Base-by-base conservation (phyloP, 2,113 vertebrate species). In the Arizona elegans region DNA sequence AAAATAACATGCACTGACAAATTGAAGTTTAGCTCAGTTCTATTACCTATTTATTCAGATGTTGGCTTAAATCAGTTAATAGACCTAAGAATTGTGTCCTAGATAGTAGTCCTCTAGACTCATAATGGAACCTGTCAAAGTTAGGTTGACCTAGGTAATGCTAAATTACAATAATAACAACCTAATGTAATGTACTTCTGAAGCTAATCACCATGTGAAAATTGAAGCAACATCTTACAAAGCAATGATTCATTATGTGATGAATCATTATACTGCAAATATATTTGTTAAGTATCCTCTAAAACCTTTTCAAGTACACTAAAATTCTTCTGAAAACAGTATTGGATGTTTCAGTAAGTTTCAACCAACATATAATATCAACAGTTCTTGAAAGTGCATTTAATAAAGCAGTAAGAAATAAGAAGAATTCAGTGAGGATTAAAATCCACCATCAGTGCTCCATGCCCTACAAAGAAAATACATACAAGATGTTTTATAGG, bases 301-400 rank as follows among this genome's bases (percentile, higher is more conserved):
- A 70, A 70, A 92, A 93, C 8, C 56, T 87, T 95, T 96, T 75
- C 33, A 43, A 93, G 91, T 93, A 91, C 86, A 90, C 91, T 92
- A 94, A 96, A 96, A 94, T 95, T 96, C 93, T 96, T 91, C 88
- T 95, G 24, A 50, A 53, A 24, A 13, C 50, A 87, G 26, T 87
- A 52, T 53, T 87, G 29, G 91, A 70, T 85, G 95, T 94, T 94
- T 90, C n/a, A n/a, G n/a, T n/a, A n/a, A 65, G 75, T 91, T 94
- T 70, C 94, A 95, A 86, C 54, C 10, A 87, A 55, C 8, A 81
- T 47, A 21, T 29, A 38, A 50, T 95, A 94, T 97, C 65, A 89
- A 91, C 94, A 0, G 93, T 91, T 95, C 52, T 95, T 95, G 90
- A 90, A 90, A 52, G 47, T 23, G 24, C 24, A 24, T 85, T 43